phyloP scores from a whole-genome alignment of 1,140 invertebrate species.

The Lasioglossum albipes region DNA sequence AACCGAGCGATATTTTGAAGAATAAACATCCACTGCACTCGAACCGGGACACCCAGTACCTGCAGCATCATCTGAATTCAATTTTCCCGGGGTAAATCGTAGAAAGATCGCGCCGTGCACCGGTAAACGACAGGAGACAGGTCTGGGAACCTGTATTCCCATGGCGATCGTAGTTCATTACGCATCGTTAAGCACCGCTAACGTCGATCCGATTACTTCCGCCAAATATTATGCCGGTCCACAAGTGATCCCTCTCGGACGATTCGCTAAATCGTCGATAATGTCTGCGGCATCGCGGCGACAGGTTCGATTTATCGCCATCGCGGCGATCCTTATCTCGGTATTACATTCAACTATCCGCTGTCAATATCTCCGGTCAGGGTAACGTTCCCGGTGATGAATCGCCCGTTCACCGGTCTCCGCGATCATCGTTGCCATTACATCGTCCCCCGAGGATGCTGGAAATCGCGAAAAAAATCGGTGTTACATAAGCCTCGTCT shows the following conservation, averaged over 20 bases:
- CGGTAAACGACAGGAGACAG: no score
- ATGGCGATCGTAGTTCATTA: background rate
- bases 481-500: slow-evolving; percentile 6
- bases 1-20: no score
- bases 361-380: background rate
- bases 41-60: no score
- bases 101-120: no score
- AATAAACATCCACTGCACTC: no score
- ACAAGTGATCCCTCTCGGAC: slow-evolving; percentile 9
- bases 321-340: slow-evolving; percentile 18
- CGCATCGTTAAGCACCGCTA: background rate
- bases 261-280: slow-evolving; percentile 48
- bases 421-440: background rate
- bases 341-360: background rate
- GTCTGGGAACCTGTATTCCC: background rate
- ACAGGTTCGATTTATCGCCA: slow-evolving; percentile 36
- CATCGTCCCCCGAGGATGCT: background rate
- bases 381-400: background rate
- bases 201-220: background rate
- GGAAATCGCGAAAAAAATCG: slow-evolving; percentile 26
- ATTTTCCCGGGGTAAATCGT: no score
- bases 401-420: background rate
- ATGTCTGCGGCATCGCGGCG: slow-evolving; percentile 29
- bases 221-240: background rate
- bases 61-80: no score